phyloP scores from a whole-genome alignment of 1,140 invertebrate genomes.

The Drosophila sucinea region DNA sequence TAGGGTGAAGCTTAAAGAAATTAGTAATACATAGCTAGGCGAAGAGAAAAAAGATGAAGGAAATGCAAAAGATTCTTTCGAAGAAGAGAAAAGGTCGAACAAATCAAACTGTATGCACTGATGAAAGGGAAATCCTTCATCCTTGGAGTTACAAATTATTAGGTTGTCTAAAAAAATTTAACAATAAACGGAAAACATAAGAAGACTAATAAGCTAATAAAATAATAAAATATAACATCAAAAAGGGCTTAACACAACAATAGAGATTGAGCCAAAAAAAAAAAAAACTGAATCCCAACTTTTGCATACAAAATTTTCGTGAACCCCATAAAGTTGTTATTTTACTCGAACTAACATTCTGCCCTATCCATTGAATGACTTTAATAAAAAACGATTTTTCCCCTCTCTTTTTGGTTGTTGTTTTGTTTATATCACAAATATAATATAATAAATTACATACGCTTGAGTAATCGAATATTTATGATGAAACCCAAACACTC shows the following conservation, averaged over 20 bases:
- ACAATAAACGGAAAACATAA: background rate
- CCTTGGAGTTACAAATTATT: too few species aligned
- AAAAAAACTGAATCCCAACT: background rate
- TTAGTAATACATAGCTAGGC: too few species aligned
- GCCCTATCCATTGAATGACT: background rate
- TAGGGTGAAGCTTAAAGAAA: too few species aligned
- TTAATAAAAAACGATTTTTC: conserved; percentile 1
- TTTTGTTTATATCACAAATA: conserved; percentile 42
- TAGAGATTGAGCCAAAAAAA: too few species aligned
- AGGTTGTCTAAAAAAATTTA: background rate
- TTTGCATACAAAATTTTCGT: background rate
- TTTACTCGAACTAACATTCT: background rate
- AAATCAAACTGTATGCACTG: too few species aligned
- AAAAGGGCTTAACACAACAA: too few species aligned
- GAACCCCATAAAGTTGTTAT: background rate
- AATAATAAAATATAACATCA: too few species aligned
- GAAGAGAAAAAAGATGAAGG: too few species aligned
- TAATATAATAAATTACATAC: conserved; percentile 77
- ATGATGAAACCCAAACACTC: conserved; percentile 58
- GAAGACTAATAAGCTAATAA: background rate
- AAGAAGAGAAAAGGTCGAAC: too few species aligned
- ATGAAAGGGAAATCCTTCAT: too few species aligned
- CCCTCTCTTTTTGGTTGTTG: background rate
- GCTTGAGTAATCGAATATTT: conserved; percentile 76
- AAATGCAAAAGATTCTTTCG: too few species aligned